Percentiles rank a stretch among this genome's conserved stretches.
phyloP scores from a whole-genome alignment of 2,113 vertebrate species.

The Narcine bancroftii region DNA sequence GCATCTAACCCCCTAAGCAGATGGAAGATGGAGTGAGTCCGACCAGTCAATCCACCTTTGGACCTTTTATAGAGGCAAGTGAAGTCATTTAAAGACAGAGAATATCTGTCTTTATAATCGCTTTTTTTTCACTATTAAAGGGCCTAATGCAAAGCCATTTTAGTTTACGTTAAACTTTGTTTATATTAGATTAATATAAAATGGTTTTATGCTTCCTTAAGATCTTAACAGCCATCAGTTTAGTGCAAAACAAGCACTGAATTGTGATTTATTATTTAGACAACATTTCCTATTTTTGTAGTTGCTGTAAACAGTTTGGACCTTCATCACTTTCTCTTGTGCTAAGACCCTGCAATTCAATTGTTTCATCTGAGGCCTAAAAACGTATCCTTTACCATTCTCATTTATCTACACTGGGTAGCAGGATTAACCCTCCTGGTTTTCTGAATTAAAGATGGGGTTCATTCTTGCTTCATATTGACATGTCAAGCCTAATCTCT shows the following conservation, averaged over 20 bases:
- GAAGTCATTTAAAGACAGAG: too few relatives aligned
- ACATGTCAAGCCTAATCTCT: too few relatives aligned
- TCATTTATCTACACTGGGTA: neutral
- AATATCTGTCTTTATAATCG: too few relatives aligned
- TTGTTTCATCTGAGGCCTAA: neutral
- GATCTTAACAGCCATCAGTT: neutral
- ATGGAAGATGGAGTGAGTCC: too few relatives aligned
- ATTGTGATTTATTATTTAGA: neutral
- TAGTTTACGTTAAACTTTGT: neutral
- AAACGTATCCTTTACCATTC: neutral
- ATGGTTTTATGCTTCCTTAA: neutral
- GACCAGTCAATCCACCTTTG: too few relatives aligned
- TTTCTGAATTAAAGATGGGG: neutral
- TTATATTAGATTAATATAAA: neutral
- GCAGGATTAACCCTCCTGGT: neutral
- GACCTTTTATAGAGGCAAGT: too few relatives aligned
- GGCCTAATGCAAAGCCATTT: neutral
- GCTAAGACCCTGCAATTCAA: neutral
- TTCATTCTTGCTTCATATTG: neutral
- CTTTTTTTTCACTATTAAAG: too few relatives aligned
- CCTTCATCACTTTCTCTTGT: neutral
- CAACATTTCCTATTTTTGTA: neutral
- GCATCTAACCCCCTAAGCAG: too few relatives aligned
- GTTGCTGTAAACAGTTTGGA: neutral
- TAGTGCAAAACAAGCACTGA: neutral